Conservation (phyloP, 2,797 vertebrate genomes). For the Coluber constrictor region DNA sequence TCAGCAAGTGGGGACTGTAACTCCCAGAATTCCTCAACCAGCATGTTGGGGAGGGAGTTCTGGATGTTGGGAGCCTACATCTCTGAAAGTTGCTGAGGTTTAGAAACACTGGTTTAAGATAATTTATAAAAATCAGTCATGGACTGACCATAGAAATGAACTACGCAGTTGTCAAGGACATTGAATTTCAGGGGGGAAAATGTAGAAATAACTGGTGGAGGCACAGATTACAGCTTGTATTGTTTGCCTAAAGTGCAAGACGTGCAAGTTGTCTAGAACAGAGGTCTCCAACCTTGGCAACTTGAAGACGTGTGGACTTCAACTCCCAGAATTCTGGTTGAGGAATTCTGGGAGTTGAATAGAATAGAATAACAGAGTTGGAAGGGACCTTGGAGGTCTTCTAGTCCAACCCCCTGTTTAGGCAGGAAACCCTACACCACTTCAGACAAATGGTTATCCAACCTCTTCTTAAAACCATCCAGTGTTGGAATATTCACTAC, state of each 20-base stretch:
- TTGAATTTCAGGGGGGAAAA: background rate
- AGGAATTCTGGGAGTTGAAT: too few relatives aligned
- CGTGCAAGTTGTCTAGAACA: background rate
- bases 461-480: too few relatives aligned
- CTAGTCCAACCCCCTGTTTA: too few relatives aligned
- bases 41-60: background rate
- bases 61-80: background rate
- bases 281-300: too few relatives aligned
- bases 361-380: too few relatives aligned
- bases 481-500: too few relatives aligned
- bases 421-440: too few relatives aligned
- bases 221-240: background rate
- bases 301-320: too few relatives aligned
- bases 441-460: too few relatives aligned
- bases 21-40: background rate
- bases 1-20: background rate
- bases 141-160: background rate
- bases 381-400: too few relatives aligned
- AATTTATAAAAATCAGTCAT: background rate
- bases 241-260: background rate
- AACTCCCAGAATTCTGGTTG: too few relatives aligned
- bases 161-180: background rate
- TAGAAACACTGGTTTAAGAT: background rate
- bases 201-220: background rate
- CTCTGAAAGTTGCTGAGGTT: background rate